These are phyloP conservation scores for Cataglyphis hispanica DNA, from an alignment of 1,140 invertebrate species.

Conservation along the genomic window DNA sequence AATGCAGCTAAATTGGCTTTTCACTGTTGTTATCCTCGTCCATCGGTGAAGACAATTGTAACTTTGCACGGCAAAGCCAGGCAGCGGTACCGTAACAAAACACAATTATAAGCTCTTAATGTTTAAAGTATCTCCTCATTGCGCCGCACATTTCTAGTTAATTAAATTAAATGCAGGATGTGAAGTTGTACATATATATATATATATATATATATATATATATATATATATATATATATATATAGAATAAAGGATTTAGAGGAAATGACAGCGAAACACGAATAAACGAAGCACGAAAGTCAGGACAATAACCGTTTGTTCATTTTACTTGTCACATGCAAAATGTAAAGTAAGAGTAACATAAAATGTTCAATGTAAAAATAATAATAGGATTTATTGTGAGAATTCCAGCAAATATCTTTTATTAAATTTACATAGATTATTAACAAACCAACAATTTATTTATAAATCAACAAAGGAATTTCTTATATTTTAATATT, in stretches of 20 bases:
- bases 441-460: background rate
- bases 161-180: slow-evolving; percentile 1
- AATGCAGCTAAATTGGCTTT: slow-evolving; percentile 41
- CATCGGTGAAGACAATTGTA: slow-evolving; percentile 11
- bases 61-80: slow-evolving; percentile 18
- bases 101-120: slow-evolving; percentile 11
- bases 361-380: background rate
- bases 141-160: slow-evolving; percentile 32
- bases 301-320: background rate
- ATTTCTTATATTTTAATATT: background rate
- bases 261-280: background rate
- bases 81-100: slow-evolving; percentile 29
- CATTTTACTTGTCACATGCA: background rate
- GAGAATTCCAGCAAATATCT: background rate
- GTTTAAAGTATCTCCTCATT: slow-evolving; percentile 15
- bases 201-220: too few species aligned
- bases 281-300: slow-evolving; percentile 17
- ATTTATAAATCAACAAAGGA: background rate
- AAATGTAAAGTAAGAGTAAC: background rate
- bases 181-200: background rate
- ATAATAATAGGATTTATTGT: background rate
- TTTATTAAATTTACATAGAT: background rate
- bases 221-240: too few species aligned
- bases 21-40: slow-evolving; percentile 36
- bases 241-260: background rate